Evolutionary conservation across 1,140 invertebrate species (phyloP), one percentile per base, ranked within the genome.

Genomic region (Ostrea edulis): DNA sequence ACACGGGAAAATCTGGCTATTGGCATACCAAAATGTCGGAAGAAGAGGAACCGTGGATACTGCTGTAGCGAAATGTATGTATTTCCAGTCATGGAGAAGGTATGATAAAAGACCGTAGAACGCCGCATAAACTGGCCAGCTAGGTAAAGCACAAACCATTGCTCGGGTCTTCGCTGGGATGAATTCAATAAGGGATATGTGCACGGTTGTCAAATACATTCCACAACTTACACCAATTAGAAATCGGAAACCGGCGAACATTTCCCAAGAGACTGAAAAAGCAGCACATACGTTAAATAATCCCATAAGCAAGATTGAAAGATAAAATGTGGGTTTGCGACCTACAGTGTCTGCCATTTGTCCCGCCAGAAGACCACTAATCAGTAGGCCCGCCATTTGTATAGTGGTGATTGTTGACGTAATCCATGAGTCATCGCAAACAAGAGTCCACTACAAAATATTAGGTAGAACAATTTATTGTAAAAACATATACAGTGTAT

Each of bases 321-420:
- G 20, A 55, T 90, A 91, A 44, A 90, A 87, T 20, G 90, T 90
- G 25, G 87, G 86, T 82, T 88, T 89, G 7, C 93, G 71, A 11
- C 93, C 93, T 54, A 91, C 82, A 2, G 62, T 25, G 81, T 93
- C 93, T 20, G 89, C 90, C 3, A 90, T 25, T 35, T 92, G 90
- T 8, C 91, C 91, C 17, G 86, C 53, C 7, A 91, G 7, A 29
- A 90, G 77, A n/a, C 91, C 90, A 9, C 93, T 92, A 29, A 90
- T 12, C 0, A 93, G 85, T 0, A 93, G 86, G 0, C 93, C 93
- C 3, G 85, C 85, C 91, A 93, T 92, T 62, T 93, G 92, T 2
- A 93, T 89, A 7, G 89, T 91, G 11, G 91, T 93, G 25, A 92
- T 91, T 2, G 88, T 83, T 25, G 90, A 85, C 8, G 84, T 81